Evolutionary conservation across 2,797 vertebrate genomes (phyloP), one percentile per base, ranked within the genome.

Genomic region (Tadarida brasiliensis): DNA sequence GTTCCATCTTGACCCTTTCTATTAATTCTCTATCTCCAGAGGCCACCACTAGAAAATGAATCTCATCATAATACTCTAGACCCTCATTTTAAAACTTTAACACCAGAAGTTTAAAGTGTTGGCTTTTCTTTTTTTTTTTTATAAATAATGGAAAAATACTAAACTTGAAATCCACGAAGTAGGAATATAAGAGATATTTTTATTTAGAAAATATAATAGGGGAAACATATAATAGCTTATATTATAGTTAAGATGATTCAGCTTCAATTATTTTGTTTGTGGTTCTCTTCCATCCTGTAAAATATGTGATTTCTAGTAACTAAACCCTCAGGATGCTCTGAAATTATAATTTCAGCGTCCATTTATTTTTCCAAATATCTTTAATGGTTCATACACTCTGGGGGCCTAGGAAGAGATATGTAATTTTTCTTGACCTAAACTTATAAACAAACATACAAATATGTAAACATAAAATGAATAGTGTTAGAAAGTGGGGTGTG

Each of bases 291-390:
- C 17, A 90, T 67, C 22, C 11, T 84, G 1, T 90, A 84, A 92
- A 95, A 39, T 90, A 24, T 68, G 5, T 96, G 65, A 14, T 90
- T 95, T 96, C 15, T 92, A 71, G 16, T 80, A 68, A 95, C 15
- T 61, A 65, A 90, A 54, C 30, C 54, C 3, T 15, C 9, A 83
- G 65, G 59, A 24, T 87, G 44, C 56, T n/a, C 61, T 61, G n/a
- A 86, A 86, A 83, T 81, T 56, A 47, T 20, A n/a, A 16, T 91
- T 89, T 95, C 22, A 83, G 4, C 19, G 24, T 92, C 39, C 65
- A 11, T 35, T 86, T 86, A 5, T 61, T 76, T 96, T 88, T 91
- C 17, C 15, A 91, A 3, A 67, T 96, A 28, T 67, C 15, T 30
- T 84, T 76, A 49, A 0, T 63, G 11, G 11, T 56, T 92, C 54